These are phyloP conservation scores for Sipha maydis DNA, from an alignment of 2,888 invertebrate species.

Conservation along the genomic window DNA sequence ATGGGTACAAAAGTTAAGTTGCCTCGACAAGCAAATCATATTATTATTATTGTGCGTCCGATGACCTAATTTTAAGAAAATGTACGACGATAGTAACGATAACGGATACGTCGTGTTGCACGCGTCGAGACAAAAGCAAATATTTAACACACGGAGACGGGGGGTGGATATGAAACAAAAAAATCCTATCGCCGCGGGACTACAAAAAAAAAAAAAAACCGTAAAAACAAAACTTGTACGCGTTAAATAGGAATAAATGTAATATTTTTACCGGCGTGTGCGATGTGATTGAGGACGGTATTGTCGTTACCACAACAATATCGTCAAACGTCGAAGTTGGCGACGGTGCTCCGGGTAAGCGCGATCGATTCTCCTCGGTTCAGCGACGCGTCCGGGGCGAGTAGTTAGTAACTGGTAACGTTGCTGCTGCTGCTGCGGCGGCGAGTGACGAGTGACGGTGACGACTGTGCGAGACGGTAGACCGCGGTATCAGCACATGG, in stretches of 20 bases:
- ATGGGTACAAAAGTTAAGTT: conserved; percentile 38
- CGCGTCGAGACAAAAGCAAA: neutral
- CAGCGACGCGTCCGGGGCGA: conserved; percentile 19
- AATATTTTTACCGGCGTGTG: conserved; percentile 18
- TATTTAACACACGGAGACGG: neutral
- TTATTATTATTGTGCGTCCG: neutral
- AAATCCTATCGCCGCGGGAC: neutral
- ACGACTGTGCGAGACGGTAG: neutral
- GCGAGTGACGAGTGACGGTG: conserved; percentile 7
- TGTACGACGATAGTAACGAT: neutral
- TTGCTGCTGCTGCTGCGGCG: neutral
- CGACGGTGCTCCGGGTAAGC: conserved; percentile 10
- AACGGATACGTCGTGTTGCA: neutral
- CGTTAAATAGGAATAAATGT: neutral
- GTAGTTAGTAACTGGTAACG: neutral
- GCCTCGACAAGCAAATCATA: conserved; percentile 2
- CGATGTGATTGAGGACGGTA: neutral
- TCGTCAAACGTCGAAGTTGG: neutral
- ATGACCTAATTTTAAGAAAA: conserved; percentile 47
- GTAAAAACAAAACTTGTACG: neutral
- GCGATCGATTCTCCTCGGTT: neutral
- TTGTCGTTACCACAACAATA: conserved; percentile 7
- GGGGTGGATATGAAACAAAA: neutral
- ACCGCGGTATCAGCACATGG: conserved; percentile 49
- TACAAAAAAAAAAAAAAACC: neutral